Percentiles rank a stretch among this genome's conserved stretches.
Evolutionary conservation across 2,113 vertebrate genomes (phyloP).

Genomic region (Phaethornis superciliosus): DNA sequence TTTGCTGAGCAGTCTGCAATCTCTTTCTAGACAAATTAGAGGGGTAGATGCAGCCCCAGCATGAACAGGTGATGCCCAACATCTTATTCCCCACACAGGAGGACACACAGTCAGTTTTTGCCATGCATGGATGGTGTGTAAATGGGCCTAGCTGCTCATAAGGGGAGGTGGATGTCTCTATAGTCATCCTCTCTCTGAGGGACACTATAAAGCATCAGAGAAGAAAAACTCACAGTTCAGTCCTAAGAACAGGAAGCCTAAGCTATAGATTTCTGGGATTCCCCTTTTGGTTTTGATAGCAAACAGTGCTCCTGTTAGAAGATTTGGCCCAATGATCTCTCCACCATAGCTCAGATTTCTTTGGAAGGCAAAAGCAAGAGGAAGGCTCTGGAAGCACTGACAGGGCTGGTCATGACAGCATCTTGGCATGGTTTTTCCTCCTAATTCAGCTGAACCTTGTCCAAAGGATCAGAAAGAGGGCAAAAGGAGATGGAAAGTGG

Average conservation of each 20-base stretch:
- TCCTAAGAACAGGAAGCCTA: neutral
- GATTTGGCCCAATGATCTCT: neutral
- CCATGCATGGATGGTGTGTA: neutral
- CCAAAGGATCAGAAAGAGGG: slow-evolving; percentile 20
- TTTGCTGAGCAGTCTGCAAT: neutral
- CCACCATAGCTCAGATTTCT: neutral
- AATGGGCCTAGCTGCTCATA: neutral
- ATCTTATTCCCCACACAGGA: neutral
- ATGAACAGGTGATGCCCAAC: neutral
- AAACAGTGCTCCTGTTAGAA: neutral
- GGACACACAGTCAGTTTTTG: neutral
- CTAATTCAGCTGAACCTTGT: slow-evolving; percentile 21
- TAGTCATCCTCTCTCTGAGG: neutral
- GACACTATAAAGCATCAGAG: neutral
- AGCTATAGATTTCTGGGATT: neutral
- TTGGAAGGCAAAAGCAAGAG: neutral
- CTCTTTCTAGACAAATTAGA: neutral
- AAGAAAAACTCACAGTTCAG: neutral
- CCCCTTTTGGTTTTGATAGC: neutral
- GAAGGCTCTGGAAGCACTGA: slow-evolving; percentile 4
- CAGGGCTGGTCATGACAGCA: neutral
- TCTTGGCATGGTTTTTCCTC: slow-evolving; percentile 24
- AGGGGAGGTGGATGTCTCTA: neutral
- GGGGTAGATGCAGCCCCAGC: neutral
- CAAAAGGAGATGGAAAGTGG: slow-evolving; percentile 6